Base-by-base conservation (phyloP, 2,888 invertebrate species). In the Drosophila ustulata region DNA sequence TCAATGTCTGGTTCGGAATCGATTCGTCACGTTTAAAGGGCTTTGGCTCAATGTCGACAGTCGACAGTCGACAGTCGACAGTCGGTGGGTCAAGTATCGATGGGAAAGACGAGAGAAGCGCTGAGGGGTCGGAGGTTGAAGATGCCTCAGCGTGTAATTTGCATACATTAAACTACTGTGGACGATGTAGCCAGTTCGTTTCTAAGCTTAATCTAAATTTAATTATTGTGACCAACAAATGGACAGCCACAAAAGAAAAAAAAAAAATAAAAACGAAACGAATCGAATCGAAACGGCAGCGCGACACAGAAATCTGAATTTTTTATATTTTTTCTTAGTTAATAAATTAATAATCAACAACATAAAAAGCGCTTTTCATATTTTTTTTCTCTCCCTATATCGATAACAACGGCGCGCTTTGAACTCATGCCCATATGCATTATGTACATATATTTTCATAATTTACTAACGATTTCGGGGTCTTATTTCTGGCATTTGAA, bases 361-460 rank as follows among this genome's bases (percentile, higher is more conserved):
- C 78, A 69, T 77, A 78, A 78, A 86, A 83, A 86, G 58, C 70
- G 88, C 86, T 89, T 85, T 85, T 85, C 83, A 85, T 85, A 85
- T 73, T 78, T 84, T 67, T 83, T 61, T 30, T 13, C 41, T 25
- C 56, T 55, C 4, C 26, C 6, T 28, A 8, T 18, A 13, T 56
- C 49, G 63, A 39, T 53, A 68, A 18, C 18, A 30, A 82, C 89
- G 83, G 89, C 88, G 66, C 82, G 79, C 83, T 83, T 83, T 83
- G 83, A 83, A 83, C 88, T 83, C 63, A 59, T 63, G 85, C 63
- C 58, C 56, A 71, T 78, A 69, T 82, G 71, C 88, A 83, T 83
- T 88, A 88, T 88, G 89, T 86, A 83, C 81, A 86, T 86, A 88
- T 87, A 83, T 88, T 88, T 83, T 83, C 88, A 83, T 83, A 83